Evolutionary conservation across 2,888 invertebrate genomes (phyloP).

Genomic region (Cephonodes hylas): DNA sequence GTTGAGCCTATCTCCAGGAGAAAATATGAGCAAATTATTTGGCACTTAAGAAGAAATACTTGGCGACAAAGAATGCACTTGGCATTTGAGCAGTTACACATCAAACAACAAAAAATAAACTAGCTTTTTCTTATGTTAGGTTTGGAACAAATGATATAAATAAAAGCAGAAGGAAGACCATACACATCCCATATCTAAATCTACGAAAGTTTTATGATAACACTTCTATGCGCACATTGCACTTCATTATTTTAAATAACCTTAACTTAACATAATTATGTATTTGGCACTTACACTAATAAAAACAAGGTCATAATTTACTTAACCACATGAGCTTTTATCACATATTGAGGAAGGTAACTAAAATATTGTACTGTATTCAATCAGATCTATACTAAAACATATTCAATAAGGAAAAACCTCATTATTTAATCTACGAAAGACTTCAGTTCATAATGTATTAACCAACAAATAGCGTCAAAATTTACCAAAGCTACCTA

Average conservation of each 20-base stretch:
- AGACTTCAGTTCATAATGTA: neutral
- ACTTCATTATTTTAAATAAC: neutral
- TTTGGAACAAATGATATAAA: neutral
- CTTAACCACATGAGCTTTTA: constrained; percentile 24
- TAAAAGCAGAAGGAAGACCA: constrained; percentile 11
- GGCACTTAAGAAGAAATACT: constrained; percentile 28
- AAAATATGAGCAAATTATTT: constrained; percentile 40
- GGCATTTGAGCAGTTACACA: neutral
- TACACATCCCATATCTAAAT: neutral
- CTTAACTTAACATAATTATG: neutral
- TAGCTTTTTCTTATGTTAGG: neutral
- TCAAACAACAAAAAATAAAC: neutral
- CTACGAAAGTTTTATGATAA: neutral
- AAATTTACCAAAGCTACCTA: neutral
- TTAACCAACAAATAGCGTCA: neutral
- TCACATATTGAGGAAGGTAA: constrained; percentile 28
- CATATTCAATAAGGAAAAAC: neutral
- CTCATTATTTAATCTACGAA: neutral
- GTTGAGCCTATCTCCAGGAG: constrained; percentile 26
- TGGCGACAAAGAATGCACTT: neutral
- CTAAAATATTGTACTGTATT: constrained; percentile 23
- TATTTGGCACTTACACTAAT: constrained; percentile 16
- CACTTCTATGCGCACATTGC: neutral
- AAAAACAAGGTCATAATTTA: constrained; percentile 8
- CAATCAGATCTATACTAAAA: constrained; percentile 9